Evolutionary conservation across 1,140 invertebrate genomes (phyloP), one percentile per base, ranked within the genome.

Genomic region (Eriosoma lanigerum): DNA sequence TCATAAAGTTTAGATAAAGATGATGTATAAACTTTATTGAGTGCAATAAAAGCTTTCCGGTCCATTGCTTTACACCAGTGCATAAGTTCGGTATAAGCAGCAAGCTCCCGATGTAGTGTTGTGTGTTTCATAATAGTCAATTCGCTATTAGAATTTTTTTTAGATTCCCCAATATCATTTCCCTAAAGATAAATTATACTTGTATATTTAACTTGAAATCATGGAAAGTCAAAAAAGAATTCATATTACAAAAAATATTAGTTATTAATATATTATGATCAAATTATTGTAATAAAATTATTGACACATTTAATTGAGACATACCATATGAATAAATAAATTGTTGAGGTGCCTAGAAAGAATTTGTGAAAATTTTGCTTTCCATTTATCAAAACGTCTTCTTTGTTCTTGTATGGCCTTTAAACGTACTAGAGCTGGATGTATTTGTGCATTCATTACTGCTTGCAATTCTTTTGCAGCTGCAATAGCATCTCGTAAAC

Each of bases 321-420:
- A 82, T 83, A 93, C 93, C 87, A 96, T 90, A 87, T 97, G 94
- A 85, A 97, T 95, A 82, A 98, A 96, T 54, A 96, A 88, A 88
- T 97, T 97, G 85, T 96, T 97, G 19, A 98, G 87, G 86, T 97
- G 94, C 52, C 94, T 89, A 52, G 91, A 91, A 26, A 98, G 89
- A 32, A 92, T 91, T 70, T 92, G 89, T 13, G 94, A 93, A 86
- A 98, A 96, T 86, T 92, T 93, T n/a, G 90, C 89, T 85, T 92
- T 92, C 81, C 93, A 90, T 86, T 94, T 95, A 72, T 93, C 92
- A 83, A 97, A 91, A 29, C 92, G 90, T 83, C 93, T 92, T 84
- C 92, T 91, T 85, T 97, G 95, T 86, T 98, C 96, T 84, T 94
- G 91, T 4, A 96, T 93, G 52, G 94, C 94, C 75, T 89, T 89